phyloP scores from a whole-genome alignment of 2,888 invertebrate genomes.

The Nomada ferruginata region DNA sequence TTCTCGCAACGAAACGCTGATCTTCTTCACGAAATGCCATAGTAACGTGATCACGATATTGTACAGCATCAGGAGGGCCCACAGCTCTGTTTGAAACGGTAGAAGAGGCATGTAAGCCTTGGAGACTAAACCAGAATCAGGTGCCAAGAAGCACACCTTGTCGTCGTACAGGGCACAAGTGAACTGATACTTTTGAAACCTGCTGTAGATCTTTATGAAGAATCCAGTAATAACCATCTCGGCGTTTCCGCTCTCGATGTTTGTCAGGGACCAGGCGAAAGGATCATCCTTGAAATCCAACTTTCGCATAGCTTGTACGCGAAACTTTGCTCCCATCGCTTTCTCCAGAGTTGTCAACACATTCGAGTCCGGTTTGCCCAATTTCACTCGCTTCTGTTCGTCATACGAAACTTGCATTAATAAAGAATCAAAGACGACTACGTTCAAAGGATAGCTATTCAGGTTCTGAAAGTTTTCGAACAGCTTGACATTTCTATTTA shows the following conservation, averaged over 20 bases:
- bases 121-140: slow-evolving; percentile 62
- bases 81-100: slow-evolving; percentile 67
- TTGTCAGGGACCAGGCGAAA: slow-evolving; percentile 58
- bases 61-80: slow-evolving; percentile 65
- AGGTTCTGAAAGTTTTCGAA: slow-evolving; percentile 60
- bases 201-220: slow-evolving; percentile 65
- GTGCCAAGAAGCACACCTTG: slow-evolving; percentile 71
- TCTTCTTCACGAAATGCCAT: slow-evolving; percentile 62
- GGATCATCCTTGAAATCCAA: slow-evolving; percentile 58
- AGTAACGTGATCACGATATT: slow-evolving; percentile 63
- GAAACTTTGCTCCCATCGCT: slow-evolving; percentile 63
- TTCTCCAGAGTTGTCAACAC: slow-evolving; percentile 60
- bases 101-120: slow-evolving; percentile 71
- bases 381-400: slow-evolving; percentile 18
- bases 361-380: slow-evolving; percentile 62
- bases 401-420: slow-evolving; percentile 68
- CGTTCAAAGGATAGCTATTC: slow-evolving; percentile 53
- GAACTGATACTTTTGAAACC: slow-evolving; percentile 57
- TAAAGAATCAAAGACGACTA: slow-evolving; percentile 68
- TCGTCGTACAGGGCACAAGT: slow-evolving; percentile 67
- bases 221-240: slow-evolving; percentile 69
- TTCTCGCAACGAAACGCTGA: slow-evolving; percentile 18
- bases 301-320: slow-evolving; percentile 32
- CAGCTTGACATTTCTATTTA: slow-evolving; percentile 10
- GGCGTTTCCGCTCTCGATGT: slow-evolving; percentile 46